Evolutionary conservation across 2,797 vertebrate genomes (phyloP).

Genomic region (Falco naumanni): DNA sequence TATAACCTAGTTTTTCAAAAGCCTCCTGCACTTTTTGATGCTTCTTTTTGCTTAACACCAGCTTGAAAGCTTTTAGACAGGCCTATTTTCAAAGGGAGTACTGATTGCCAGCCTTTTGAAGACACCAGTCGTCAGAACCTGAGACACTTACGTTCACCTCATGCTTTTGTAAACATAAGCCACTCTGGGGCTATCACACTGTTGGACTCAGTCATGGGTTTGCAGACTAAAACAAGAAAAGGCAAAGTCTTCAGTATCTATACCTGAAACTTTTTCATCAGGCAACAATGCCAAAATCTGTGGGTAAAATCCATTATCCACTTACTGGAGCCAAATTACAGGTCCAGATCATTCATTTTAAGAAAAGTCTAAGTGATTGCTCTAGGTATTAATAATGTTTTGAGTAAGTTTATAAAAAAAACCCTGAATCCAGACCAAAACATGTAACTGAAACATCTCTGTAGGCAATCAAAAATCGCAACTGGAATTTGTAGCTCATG

Average conservation of each 20-base stretch:
- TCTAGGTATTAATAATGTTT: background rate
- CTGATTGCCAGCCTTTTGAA: constrained; percentile 5
- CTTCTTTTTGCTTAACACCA: background rate
- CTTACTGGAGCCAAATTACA: background rate
- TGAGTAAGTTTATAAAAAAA: background rate
- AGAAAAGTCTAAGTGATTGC: background rate
- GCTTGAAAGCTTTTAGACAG: background rate
- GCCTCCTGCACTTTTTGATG: background rate
- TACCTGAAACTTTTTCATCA: background rate
- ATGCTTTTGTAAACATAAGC: background rate
- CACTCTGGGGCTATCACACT: background rate
- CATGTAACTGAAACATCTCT: background rate
- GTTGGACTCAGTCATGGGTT: background rate
- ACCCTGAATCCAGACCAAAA: background rate
- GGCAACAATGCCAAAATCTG: background rate
- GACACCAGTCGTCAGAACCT: background rate
- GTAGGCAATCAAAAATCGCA: background rate
- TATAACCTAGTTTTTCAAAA: background rate
- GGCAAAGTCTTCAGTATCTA: background rate
- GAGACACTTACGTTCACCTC: background rate
- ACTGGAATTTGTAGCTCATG: background rate
- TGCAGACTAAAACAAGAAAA: background rate
- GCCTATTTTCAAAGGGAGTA: background rate
- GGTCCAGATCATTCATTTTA: background rate
- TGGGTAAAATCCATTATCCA: background rate